Conservation (phyloP, 2,797 vertebrate genomes). For the Gallinago solitaria region DNA sequence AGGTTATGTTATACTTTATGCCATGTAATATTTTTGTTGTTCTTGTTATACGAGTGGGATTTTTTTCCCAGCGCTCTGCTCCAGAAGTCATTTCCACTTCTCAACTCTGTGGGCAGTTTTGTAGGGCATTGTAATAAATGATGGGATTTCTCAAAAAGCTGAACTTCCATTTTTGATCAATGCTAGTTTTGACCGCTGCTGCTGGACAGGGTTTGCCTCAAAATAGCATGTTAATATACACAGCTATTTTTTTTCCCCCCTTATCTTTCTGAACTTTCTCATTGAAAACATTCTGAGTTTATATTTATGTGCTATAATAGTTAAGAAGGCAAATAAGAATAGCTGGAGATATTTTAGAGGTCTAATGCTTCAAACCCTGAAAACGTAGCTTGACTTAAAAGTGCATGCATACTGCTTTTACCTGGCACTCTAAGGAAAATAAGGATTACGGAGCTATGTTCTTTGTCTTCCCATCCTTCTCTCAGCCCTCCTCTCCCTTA, state of each 20-base stretch:
- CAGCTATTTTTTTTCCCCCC: neutral
- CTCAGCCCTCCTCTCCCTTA: neutral
- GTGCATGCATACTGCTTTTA: neutral
- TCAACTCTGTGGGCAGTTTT: neutral
- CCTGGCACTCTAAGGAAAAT: neutral
- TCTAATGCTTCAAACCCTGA: neutral
- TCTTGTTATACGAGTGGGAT: neutral
- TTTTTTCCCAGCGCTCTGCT: neutral
- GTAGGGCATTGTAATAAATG: neutral
- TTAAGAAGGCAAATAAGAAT: neutral
- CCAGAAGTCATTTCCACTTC: neutral
- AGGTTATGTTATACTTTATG: neutral
- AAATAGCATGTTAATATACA: neutral
- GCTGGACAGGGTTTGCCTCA: neutral
- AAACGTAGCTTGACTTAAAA: neutral
- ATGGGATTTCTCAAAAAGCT: neutral
- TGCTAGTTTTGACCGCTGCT: neutral
- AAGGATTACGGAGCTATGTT: neutral
- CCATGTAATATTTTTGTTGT: neutral
- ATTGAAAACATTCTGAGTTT: neutral
- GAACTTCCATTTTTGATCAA: neutral
- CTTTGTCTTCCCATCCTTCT: neutral
- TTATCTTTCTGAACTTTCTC: conserved; percentile 5
- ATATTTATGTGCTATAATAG: neutral
- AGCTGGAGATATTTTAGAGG: neutral